Conservation (phyloP, 1,140 invertebrate genomes). For the Heliconius hewitsoni region DNA sequence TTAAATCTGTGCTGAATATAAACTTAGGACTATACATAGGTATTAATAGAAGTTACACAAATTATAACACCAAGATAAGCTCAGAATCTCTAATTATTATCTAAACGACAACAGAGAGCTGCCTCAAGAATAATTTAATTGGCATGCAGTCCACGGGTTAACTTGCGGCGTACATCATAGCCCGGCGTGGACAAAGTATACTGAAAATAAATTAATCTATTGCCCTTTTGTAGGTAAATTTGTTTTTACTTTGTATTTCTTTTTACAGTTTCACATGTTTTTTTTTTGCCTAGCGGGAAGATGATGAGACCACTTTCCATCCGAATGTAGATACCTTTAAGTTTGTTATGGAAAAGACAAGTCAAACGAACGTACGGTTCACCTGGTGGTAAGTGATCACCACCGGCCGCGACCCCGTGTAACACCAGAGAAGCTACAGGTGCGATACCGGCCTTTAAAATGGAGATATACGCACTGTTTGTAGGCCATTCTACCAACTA, state of each 20-base stretch:
- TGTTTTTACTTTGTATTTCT: neutral
- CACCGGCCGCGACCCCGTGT: no score
- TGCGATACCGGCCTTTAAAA: no score
- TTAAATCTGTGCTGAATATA: no score
- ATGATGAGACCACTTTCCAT: no score
- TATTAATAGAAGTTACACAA: slow-evolving; percentile 23
- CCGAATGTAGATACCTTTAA: no score
- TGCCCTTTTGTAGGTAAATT: neutral
- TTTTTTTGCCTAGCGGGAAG: neutral
- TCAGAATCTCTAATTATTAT: slow-evolving; percentile 61
- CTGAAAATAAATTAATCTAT: slow-evolving; percentile 3
- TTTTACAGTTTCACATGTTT: neutral
- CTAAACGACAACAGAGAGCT: slow-evolving; percentile 57
- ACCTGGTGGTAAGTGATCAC: no score
- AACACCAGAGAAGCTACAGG: no score
- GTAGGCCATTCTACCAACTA: no score
- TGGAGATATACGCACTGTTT: no score
- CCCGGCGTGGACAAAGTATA: neutral
- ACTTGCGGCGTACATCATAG: slow-evolving; percentile 11
- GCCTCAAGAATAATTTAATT: slow-evolving; percentile 74
- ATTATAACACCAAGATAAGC: slow-evolving; percentile 55
- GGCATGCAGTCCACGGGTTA: slow-evolving; percentile 46
- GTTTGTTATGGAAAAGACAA: no score
- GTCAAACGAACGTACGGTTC: no score
- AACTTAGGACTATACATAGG: neutral